Conservation (phyloP, 35 echinoderm and acorn worm genomes). For the Apostichopus parvimensis region DNA sequence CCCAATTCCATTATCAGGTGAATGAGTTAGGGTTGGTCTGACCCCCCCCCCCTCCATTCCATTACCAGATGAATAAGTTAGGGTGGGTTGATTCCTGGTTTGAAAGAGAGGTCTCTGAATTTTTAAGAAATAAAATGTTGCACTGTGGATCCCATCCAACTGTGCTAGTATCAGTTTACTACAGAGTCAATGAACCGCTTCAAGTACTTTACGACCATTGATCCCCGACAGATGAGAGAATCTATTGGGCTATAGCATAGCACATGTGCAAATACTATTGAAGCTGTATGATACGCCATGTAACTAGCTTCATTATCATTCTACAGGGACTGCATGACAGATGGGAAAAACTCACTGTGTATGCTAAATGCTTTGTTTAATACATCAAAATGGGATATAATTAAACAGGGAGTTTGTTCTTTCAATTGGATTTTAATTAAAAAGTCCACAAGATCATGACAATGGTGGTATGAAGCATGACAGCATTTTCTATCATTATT, state of each 20-base stretch:
- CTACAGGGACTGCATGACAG: not conserved
- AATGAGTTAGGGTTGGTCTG: too few relatives aligned
- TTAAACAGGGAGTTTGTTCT: constrained; percentile 12
- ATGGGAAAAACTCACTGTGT: not conserved
- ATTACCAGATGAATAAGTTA: too few relatives aligned
- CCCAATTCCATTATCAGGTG: too few relatives aligned
- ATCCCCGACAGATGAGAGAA: constrained; percentile 11
- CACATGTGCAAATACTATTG: not conserved
- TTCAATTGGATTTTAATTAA: constrained; percentile 38
- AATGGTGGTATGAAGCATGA: not conserved
- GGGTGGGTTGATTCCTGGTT: too few relatives aligned
- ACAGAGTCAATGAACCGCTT: constrained; percentile 13
- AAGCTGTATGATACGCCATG: not conserved
- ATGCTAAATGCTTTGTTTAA: not conserved
- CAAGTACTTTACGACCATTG: constrained; percentile 2
- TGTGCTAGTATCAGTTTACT: not conserved
- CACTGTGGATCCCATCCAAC: not conserved
- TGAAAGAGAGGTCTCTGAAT: too few relatives aligned
- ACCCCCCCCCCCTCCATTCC: too few relatives aligned
- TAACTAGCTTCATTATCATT: not conserved
- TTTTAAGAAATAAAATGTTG: too few relatives aligned
- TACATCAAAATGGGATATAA: not conserved
- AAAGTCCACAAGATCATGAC: constrained; percentile 32
- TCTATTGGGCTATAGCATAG: not conserved
- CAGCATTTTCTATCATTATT: not conserved